Percentiles rank a stretch among this genome's conserved stretches.
These are phyloP conservation scores for Petrocephalus schoutedeni DNA, from an alignment of 2,797 vertebrate genomes.

Conservation along the genomic window DNA sequence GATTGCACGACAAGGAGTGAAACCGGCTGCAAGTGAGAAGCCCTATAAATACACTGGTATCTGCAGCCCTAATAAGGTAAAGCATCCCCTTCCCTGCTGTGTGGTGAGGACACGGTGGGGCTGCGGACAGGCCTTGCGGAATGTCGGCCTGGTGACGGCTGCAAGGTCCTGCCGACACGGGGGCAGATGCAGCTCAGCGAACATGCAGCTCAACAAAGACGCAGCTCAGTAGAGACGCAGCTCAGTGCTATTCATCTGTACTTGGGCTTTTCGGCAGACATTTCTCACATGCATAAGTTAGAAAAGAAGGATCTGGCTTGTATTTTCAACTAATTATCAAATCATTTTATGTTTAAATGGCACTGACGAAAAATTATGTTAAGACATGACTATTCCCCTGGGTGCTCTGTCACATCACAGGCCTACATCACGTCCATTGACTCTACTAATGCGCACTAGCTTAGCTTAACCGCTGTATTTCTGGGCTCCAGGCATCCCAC, in stretches of 20 bases:
- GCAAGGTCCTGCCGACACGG: background rate
- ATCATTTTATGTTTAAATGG: background rate
- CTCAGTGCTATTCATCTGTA: background rate
- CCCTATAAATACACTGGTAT: constrained; percentile 62
- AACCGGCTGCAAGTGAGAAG: constrained; percentile 58
- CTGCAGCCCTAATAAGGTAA: constrained; percentile 65
- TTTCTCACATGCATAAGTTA: background rate
- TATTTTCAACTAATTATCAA: constrained; percentile 7
- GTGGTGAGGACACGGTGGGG: constrained; percentile 10
- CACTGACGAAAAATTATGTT: background rate
- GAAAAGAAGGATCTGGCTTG: background rate
- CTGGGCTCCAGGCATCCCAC: background rate
- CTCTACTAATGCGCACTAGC: background rate
- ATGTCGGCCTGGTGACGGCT: background rate
- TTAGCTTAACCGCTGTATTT: background rate
- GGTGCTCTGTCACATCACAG: background rate
- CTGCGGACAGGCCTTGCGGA: background rate
- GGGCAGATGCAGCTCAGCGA: background rate
- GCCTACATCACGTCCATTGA: background rate
- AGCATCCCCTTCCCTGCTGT: constrained; percentile 30
- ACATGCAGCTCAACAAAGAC: background rate
- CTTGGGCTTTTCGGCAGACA: background rate
- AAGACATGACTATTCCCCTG: background rate
- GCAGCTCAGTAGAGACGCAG: background rate
- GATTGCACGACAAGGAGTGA: constrained; percentile 47